phyloP scores from a whole-genome alignment of 2,113 vertebrate species.

The Eleginops maclovinus region DNA sequence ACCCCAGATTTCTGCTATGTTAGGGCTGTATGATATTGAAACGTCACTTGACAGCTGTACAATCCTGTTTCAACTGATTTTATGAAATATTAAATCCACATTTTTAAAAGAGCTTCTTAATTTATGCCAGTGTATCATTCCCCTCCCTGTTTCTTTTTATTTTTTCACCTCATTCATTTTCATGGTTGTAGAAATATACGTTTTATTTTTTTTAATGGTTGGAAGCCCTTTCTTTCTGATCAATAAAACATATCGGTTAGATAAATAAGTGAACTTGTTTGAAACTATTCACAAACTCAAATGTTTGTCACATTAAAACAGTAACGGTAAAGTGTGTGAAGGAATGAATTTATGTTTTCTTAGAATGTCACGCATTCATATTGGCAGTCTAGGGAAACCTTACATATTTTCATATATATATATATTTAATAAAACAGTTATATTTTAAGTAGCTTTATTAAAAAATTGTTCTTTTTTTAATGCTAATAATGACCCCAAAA shows the following conservation, averaged over 20 bases:
- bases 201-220: not conserved
- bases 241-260: not conserved
- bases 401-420: not conserved
- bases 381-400: not conserved
- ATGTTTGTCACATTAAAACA: not conserved
- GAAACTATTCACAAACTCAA: not conserved
- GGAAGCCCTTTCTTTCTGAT: not conserved
- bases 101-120: not conserved
- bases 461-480: no score
- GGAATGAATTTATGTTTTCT: not conserved
- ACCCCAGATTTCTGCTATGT: no score
- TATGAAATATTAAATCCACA: not conserved
- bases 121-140: not conserved
- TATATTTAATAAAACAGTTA: not conserved
- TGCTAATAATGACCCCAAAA: not conserved
- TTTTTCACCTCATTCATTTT: constrained; percentile 21
- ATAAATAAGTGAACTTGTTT: not conserved
- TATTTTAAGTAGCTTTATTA: not conserved
- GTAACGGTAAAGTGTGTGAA: not conserved
- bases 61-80: not conserved
- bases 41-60: not conserved
- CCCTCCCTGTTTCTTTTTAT: not conserved
- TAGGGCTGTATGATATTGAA: not conserved
- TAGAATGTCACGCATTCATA: not conserved
- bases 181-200: no score